phyloP scores from a whole-genome alignment of 2,797 vertebrate species.

The Mastacembelus armatus region DNA sequence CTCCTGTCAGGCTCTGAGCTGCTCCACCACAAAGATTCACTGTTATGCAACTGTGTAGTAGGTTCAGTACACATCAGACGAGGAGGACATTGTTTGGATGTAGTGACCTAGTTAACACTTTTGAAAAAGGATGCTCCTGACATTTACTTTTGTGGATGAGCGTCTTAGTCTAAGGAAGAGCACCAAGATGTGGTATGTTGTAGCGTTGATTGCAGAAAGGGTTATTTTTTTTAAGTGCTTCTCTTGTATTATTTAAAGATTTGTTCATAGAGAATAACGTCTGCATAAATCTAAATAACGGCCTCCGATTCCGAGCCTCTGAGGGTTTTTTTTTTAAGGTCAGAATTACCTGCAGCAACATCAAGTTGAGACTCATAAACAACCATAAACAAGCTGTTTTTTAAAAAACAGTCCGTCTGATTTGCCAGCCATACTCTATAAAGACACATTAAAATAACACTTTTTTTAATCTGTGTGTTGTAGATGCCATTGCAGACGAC shows the following conservation, averaged over 20 bases:
- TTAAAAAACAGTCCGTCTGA: neutral
- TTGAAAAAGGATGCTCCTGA: neutral
- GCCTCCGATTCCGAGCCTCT: neutral
- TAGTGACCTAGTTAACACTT: slow-evolving; percentile 42
- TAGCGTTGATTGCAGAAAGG: no score
- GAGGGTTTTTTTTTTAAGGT: slow-evolving; percentile 38
- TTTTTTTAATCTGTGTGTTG: neutral
- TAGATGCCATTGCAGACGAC: slow-evolving; percentile 94
- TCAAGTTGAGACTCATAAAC: slow-evolving; percentile 9
- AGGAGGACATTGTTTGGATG: slow-evolving; percentile 38
- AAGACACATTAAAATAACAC: neutral
- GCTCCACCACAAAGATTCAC: slow-evolving; percentile 38
- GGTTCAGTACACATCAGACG: slow-evolving; percentile 40
- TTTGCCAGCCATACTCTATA: neutral
- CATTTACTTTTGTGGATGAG: slow-evolving; percentile 8
- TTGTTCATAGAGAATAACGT: neutral
- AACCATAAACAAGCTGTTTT: slow-evolving; percentile 12
- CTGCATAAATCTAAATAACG: neutral
- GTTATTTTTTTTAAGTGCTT: neutral
- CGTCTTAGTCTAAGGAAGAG: no score
- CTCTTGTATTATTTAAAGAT: no score
- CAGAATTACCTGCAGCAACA: slow-evolving; percentile 12
- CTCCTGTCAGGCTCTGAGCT: slow-evolving; percentile 44
- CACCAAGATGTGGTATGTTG: no score
- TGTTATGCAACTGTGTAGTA: slow-evolving; percentile 50